A percentile compares a stretch with the other conserved stretches of the same genome.
Conservation (phyloP, 2,888 invertebrate species). For the Conops quadrifasciatus region DNA sequence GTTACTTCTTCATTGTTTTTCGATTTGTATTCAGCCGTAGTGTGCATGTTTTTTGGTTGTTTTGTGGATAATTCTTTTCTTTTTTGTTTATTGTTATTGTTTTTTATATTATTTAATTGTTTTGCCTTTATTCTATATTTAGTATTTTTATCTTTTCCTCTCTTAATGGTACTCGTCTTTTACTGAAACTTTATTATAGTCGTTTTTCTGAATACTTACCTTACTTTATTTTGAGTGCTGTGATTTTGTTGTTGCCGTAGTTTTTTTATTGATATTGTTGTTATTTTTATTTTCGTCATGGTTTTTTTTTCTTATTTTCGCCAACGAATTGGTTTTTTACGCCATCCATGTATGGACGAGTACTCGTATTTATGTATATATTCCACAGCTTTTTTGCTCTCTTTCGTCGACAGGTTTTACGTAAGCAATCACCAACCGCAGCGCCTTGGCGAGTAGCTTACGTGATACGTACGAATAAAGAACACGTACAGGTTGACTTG, state of each 20-base stretch:
- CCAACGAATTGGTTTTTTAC: neutral
- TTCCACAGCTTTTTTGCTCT: constrained; percentile 20
- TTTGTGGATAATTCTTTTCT: neutral
- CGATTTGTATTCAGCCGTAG: no score
- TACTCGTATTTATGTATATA: no score
- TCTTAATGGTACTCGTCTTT: neutral
- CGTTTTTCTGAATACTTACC: constrained; percentile 2
- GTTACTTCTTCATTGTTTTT: neutral
- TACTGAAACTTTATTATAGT: constrained; percentile 21
- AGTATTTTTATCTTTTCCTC: neutral
- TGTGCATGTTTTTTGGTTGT: no score
- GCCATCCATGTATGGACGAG: constrained; percentile 1
- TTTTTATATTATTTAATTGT: neutral
- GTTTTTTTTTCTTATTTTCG: constrained; percentile 35
- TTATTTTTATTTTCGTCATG: constrained; percentile 30
- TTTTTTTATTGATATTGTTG: constrained; percentile 36
- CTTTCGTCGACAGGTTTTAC: constrained; percentile 20
- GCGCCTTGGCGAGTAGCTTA: neutral
- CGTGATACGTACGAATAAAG: neutral
- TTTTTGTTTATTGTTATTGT: neutral
- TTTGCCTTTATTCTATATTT: neutral
- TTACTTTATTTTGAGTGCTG: constrained; percentile 12
- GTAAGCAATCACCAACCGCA: neutral
- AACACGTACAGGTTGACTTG: neutral
- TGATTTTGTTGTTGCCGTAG: constrained; percentile 10